Evolutionary conservation across 2,797 vertebrate genomes (phyloP).

Genomic region (Avahi laniger): DNA sequence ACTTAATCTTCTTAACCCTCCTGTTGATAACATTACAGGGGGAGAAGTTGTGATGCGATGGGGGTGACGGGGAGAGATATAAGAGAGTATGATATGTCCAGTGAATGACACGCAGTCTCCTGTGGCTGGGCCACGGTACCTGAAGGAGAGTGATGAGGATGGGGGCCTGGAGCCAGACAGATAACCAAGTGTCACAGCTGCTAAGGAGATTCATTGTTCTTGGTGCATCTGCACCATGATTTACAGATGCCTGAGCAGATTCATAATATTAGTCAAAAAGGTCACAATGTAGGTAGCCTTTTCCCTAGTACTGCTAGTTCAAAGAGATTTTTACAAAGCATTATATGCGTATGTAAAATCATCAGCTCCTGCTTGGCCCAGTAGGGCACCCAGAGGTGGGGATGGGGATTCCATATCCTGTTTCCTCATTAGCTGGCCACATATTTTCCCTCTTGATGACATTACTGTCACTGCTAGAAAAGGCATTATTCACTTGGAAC

Average conservation of each 20-base stretch:
- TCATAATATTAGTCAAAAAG: background rate
- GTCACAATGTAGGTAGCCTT: background rate
- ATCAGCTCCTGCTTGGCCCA: background rate
- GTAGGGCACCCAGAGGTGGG: background rate
- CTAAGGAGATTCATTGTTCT: background rate
- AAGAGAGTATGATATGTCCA: background rate
- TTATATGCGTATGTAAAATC: background rate
- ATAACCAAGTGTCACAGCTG: background rate
- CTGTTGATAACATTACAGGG: background rate
- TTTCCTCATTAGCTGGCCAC: slow-evolving; percentile 35
- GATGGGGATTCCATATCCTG: background rate
- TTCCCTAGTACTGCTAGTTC: background rate
- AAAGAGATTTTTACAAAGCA: slow-evolving; percentile 12
- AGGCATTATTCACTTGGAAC: slow-evolving; percentile 66
- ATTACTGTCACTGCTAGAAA: slow-evolving; percentile 50
- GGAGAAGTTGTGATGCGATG: no score
- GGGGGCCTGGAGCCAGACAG: background rate
- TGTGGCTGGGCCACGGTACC: background rate
- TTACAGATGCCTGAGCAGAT: background rate
- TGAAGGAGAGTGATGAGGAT: background rate
- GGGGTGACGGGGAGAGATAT: no score
- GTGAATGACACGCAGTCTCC: background rate
- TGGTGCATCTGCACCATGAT: background rate
- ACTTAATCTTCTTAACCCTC: background rate
- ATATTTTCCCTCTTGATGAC: slow-evolving; percentile 40